These are phyloP conservation scores for Zele albiditarsus DNA, from an alignment of 2,888 invertebrate genomes.

Conservation along the genomic window DNA sequence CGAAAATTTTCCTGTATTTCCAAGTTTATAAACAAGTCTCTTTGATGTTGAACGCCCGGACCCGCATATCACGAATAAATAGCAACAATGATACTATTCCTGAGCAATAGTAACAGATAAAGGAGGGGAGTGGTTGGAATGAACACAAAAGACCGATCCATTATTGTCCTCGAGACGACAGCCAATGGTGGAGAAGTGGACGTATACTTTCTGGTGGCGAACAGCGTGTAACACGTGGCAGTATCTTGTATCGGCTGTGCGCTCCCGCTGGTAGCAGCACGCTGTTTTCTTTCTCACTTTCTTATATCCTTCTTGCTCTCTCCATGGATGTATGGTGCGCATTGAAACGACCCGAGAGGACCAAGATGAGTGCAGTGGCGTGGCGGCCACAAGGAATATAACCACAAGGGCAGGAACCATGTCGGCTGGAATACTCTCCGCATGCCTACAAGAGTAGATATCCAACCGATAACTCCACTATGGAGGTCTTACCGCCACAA, in stretches of 20 bases:
- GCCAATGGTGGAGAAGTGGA: constrained; percentile 54
- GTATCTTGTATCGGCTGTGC: constrained; percentile 71
- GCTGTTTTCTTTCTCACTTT: constrained; percentile 59
- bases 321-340: constrained; percentile 39
- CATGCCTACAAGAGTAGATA: constrained; percentile 70
- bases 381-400: constrained; percentile 9
- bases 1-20: too few relatives aligned
- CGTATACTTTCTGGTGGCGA: constrained; percentile 70
- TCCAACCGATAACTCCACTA: constrained; percentile 68
- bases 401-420: constrained; percentile 48
- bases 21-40: too few relatives aligned
- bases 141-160: constrained; percentile 52
- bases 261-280: constrained; percentile 68
- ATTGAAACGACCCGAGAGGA: constrained; percentile 41
- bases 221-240: constrained; percentile 73
- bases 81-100: background rate
- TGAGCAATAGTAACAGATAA: constrained; percentile 6
- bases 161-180: constrained; percentile 55
- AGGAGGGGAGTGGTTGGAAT: constrained; percentile 9
- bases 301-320: constrained; percentile 14
- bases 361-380: constrained; percentile 44
- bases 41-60: too few relatives aligned
- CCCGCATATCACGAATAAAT: background rate
- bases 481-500: constrained; percentile 65
- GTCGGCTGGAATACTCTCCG: constrained; percentile 55